Evolutionary conservation across 2,113 vertebrate genomes (phyloP), one percentile per base, ranked within the genome.

Genomic region (Cariama cristata): DNA sequence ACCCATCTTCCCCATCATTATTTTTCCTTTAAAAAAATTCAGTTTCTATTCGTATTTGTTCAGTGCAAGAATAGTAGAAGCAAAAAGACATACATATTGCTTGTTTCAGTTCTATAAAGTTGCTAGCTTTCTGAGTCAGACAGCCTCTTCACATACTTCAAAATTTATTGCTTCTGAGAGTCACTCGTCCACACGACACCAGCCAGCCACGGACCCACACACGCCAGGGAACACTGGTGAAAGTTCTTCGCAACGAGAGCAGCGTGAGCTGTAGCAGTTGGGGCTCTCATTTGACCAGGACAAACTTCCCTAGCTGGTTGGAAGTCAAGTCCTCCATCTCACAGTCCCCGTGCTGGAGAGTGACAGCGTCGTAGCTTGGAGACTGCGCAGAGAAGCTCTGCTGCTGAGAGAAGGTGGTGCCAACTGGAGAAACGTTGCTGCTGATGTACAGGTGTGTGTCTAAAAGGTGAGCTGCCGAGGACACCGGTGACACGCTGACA

Each of bases 381-480:
- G 96, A 85, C 14, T 97, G 98, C 9, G 85, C 35, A 12, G 98
- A 79, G 56, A 97, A 97, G 55, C 93, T 93, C 42, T 97, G 98
- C 23, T 97, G 98, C 69, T 95, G 97, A 44, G 96, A 71, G 28
- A 88, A 83, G 7, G 80, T 14, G 32, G 90, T 96, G 73, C 86
- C 69, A 5, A 93, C 40, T 0, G 90, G 86, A 1, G 95, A 27
- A 8, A 55, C 40, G 3, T 22, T 89, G 98, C 93, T 79, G 97
- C 99, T 99, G 98, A 99, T 99, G 98, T 98, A 98, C 81, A 99
- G 98, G 53, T 98, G 99, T 15, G 99, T 79, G 96, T 99, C 99
- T 35, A 99, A 98, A 14, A 99, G 99, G 93, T 98, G 99, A 64
- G 99, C 98, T 5, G 99, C 98, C 1, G 99, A 99, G 26, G 98